Percentiles rank a stretch among this genome's conserved stretches.
These are phyloP conservation scores for Corythornis madagascariensis DNA, from an alignment of 2,113 vertebrate genomes.

Conservation along the genomic window DNA sequence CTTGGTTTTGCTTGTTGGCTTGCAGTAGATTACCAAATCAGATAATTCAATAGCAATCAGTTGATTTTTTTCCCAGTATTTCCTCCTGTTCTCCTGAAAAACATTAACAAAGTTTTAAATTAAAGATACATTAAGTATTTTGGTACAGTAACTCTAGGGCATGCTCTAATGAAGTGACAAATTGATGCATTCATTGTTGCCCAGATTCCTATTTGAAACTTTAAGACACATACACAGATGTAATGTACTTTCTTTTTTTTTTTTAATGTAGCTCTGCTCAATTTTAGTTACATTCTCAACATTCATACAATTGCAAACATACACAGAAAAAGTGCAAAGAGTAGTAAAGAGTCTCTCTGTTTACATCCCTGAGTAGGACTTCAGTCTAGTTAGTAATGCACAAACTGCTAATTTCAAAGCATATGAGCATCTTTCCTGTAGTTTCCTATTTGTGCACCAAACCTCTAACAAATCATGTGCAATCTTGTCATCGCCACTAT, in stretches of 20 bases:
- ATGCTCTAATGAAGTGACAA: neutral
- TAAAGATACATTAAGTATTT: neutral
- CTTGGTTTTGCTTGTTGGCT: slow-evolving; percentile 94
- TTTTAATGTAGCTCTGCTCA: neutral
- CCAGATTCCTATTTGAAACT: neutral
- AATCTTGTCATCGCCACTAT: neutral
- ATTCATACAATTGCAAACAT: neutral
- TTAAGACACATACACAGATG: neutral
- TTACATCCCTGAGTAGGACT: slow-evolving; percentile 1
- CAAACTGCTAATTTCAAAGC: neutral
- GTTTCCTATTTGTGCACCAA: neutral
- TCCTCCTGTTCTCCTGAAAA: slow-evolving; percentile 83
- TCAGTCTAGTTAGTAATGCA: neutral
- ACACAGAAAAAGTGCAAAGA: neutral
- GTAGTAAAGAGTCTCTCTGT: neutral
- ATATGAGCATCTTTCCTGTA: neutral
- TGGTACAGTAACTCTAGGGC: neutral
- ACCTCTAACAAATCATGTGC: neutral
- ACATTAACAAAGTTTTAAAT: neutral
- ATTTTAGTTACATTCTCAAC: slow-evolving; percentile 1
- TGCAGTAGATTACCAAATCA: slow-evolving; percentile 94
- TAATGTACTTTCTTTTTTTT: neutral
- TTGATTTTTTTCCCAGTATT: slow-evolving; percentile 87
- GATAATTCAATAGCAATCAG: slow-evolving; percentile 95
- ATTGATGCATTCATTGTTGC: neutral